Conservation (phyloP, 1,140 invertebrate genomes). For the Lucilia cuprina region DNA sequence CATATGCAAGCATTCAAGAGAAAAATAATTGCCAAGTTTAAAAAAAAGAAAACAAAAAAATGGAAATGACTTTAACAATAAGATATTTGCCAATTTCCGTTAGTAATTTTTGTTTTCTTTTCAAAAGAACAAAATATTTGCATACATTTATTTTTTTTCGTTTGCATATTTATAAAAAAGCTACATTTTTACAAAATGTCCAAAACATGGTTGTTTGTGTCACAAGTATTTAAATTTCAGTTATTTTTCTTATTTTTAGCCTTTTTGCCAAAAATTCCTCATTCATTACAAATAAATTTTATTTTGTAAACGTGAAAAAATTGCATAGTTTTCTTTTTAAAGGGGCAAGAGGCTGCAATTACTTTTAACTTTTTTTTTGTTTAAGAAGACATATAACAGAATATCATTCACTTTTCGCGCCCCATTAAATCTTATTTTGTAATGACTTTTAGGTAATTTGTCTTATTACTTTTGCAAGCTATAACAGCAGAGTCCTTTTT, state of each 20-base stretch:
- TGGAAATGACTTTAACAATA: conserved; percentile 32
- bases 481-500: background rate
- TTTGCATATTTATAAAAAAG: conserved; percentile 38
- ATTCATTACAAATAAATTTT: conserved; percentile 35
- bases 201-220: conserved; percentile 60
- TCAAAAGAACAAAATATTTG: conserved; percentile 29
- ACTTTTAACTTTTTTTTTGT: conserved; percentile 44
- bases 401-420: conserved; percentile 21
- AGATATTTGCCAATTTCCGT: conserved; percentile 56
- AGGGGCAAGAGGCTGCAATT: conserved; percentile 43
- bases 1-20: conserved; percentile 58
- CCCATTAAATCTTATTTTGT: conserved; percentile 16
- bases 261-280: conserved; percentile 34
- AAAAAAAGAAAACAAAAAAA: conserved; percentile 5
- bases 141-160: background rate
- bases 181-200: conserved; percentile 59
- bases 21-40: conserved; percentile 27
- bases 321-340: background rate
- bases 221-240: conserved; percentile 50
- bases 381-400: background rate
- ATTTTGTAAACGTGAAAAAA: background rate
- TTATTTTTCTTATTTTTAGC: conserved; percentile 30
- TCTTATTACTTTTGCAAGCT: background rate
- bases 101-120: background rate
- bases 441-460: conserved; percentile 22